Conservation (phyloP, 92 coral and sea anemone genomes). For the Porites divaricata region DNA sequence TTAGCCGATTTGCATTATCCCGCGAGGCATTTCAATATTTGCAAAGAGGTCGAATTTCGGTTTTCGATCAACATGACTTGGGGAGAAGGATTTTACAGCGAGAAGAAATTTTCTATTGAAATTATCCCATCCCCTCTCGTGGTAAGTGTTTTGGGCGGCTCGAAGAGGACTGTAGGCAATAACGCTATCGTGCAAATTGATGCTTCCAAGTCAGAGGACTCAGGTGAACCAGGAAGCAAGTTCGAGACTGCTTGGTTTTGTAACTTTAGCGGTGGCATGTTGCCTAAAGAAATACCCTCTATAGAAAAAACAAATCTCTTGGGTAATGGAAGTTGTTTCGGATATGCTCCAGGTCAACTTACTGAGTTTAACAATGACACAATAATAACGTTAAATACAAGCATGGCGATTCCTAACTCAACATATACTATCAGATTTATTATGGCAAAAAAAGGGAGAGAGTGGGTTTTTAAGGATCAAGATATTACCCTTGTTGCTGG, state of each 20-base stretch:
- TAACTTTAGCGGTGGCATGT: neutral
- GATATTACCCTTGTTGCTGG: conserved; percentile 27
- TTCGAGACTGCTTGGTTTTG: conserved; percentile 63
- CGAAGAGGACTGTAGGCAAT: conserved; percentile 52
- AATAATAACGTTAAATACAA: conserved; percentile 31
- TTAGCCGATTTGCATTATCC: too few relatives aligned
- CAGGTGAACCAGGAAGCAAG: neutral
- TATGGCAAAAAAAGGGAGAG: conserved; percentile 32
- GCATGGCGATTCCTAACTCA: conserved; percentile 42
- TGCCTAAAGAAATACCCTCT: too few relatives aligned
- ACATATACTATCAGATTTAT: conserved; percentile 49
- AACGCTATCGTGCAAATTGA: conserved; percentile 19
- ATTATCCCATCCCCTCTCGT: conserved; percentile 34
- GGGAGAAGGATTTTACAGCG: conserved; percentile 38
- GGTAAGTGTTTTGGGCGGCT: conserved; percentile 59
- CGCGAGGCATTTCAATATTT: neutral
- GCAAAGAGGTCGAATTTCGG: conserved; percentile 14
- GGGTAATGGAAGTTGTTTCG: conserved; percentile 65
- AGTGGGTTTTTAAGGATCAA: conserved; percentile 1
- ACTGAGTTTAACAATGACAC: neutral
- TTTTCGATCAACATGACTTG: conserved; percentile 46
- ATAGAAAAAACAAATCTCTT: too few relatives aligned
- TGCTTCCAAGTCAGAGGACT: conserved; percentile 51
- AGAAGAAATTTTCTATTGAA: conserved; percentile 22
- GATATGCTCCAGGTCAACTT: conserved; percentile 69